Evolutionary conservation across 2,113 vertebrate species (phyloP).

Genomic region (Anarrhichthys ocellatus): DNA sequence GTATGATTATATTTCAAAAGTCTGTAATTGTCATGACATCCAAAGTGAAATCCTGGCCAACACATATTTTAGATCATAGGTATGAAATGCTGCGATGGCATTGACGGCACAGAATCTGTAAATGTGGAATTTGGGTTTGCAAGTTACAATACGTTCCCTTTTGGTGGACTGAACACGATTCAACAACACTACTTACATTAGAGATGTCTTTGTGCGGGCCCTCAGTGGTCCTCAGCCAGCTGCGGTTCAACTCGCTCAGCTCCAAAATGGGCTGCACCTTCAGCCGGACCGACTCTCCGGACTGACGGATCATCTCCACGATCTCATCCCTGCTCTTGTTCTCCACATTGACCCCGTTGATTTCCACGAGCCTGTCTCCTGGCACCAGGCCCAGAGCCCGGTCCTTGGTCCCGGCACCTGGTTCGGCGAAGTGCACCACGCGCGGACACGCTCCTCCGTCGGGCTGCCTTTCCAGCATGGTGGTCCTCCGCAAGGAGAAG

Average conservation of each 20-base stretch:
- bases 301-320: constrained; percentile 98
- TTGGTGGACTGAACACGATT: background rate
- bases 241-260: constrained; percentile 93
- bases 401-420: constrained; percentile 91
- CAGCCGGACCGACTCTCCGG: constrained; percentile 90
- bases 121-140: background rate
- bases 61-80: background rate
- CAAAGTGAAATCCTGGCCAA: background rate
- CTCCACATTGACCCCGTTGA: constrained; percentile 94
- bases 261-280: constrained; percentile 98
- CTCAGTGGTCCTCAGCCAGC: constrained; percentile 89
- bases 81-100: background rate
- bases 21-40: background rate
- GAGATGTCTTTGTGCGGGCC: constrained; percentile 79
- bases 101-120: background rate
- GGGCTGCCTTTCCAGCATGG: constrained; percentile 89
- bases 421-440: constrained; percentile 96
- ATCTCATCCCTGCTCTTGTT: constrained; percentile 95
- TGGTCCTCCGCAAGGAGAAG: constrained; percentile 94
- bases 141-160: background rate
- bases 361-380: constrained; percentile 94
- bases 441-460: constrained; percentile 89
- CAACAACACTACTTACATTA: constrained; percentile 86
- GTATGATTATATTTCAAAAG: background rate
- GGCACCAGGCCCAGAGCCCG: constrained; percentile 91